A percentile compares a stretch with the other conserved stretches of the same genome.
phyloP scores from a whole-genome alignment of 2,113 vertebrate species.

The Cephalopterus ornatus region DNA sequence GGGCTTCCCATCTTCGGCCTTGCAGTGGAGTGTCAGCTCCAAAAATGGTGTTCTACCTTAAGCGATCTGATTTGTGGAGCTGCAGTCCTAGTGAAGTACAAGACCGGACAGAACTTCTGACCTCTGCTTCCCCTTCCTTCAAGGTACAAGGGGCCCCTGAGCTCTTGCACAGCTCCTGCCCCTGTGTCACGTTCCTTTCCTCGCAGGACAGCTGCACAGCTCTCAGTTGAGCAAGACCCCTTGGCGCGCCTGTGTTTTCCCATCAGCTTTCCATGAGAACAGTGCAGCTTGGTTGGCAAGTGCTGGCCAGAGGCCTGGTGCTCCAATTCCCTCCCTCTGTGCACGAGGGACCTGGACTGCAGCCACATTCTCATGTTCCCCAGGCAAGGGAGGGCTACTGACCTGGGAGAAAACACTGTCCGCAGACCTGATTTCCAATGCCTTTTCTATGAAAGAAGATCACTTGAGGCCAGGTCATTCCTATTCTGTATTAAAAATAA shows the following conservation, averaged over 20 bases:
- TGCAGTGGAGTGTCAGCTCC: background rate
- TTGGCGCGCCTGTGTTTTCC: background rate
- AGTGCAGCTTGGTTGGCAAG: background rate
- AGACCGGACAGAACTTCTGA: background rate
- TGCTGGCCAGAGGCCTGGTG: background rate
- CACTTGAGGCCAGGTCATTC: background rate
- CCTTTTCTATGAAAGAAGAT: constrained; percentile 2
- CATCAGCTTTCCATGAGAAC: constrained; percentile 3
- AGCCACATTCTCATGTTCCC: constrained; percentile 12
- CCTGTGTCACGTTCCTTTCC: background rate
- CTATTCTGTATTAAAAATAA: constrained; percentile 3
- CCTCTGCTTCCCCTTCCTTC: background rate
- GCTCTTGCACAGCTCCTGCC: background rate
- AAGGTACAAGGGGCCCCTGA: background rate
- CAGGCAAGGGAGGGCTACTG: background rate
- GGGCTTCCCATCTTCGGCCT: background rate
- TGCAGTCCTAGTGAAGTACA: background rate
- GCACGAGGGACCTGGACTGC: background rate
- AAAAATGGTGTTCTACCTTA: background rate
- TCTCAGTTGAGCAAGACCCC: background rate
- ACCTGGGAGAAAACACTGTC: background rate
- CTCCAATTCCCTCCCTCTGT: background rate
- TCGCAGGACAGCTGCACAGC: background rate
- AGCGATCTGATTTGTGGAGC: background rate
- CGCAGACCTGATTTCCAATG: background rate